These are phyloP conservation scores for Drosophila sordidula DNA, from an alignment of 2,888 invertebrate genomes.

Conservation along the genomic window DNA sequence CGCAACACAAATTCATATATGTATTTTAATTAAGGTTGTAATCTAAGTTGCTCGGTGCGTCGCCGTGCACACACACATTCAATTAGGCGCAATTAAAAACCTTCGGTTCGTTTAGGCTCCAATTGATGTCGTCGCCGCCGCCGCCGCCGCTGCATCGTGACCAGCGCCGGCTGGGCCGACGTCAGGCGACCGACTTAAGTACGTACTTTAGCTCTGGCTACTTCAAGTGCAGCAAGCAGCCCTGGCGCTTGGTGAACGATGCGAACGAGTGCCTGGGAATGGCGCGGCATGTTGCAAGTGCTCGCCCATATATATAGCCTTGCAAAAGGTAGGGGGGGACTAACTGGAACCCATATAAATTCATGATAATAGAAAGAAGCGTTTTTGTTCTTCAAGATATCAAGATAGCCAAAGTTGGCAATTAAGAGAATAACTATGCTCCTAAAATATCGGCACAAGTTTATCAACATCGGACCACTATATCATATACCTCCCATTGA, in stretches of 20 bases:
- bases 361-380: too few relatives aligned
- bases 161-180: slow-evolving; percentile 29
- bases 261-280: slow-evolving; percentile 12
- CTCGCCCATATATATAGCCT: neutral
- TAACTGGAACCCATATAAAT: too few relatives aligned
- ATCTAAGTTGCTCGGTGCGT: slow-evolving; percentile 59
- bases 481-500: neutral
- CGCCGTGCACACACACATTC: slow-evolving; percentile 65
- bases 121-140: slow-evolving; percentile 57
- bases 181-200: slow-evolving; percentile 54
- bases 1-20: slow-evolving; percentile 5
- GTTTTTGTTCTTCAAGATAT: too few relatives aligned
- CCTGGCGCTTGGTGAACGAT: slow-evolving; percentile 8
- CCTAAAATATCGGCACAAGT: too few relatives aligned
- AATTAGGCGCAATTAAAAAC: slow-evolving; percentile 79
- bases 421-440: neutral
- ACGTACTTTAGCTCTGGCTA: slow-evolving; percentile 58
- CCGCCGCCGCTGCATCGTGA: slow-evolving; percentile 13
- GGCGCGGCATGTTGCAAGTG: slow-evolving; percentile 29
- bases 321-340: neutral
- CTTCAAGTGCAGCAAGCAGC: slow-evolving; percentile 52
- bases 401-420: neutral
- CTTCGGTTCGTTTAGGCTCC: slow-evolving; percentile 71
- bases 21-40: slow-evolving; percentile 59
- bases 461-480: too few relatives aligned